These are phyloP conservation scores for Puma concolor DNA, from an alignment of 2,113 vertebrate species.

Conservation along the genomic window DNA sequence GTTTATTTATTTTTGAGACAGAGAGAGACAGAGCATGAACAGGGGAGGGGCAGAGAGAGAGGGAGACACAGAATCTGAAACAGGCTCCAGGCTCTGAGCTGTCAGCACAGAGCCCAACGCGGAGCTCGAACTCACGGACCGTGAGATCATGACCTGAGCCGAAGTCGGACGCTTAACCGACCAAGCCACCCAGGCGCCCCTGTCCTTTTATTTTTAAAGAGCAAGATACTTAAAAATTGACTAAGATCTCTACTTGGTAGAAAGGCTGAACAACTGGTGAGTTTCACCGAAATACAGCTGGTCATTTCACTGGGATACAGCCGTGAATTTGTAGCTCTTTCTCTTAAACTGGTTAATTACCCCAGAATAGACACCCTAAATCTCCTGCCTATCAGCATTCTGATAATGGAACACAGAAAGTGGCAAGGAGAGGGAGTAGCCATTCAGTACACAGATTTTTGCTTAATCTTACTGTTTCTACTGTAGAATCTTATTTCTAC, in stretches of 20 bases:
- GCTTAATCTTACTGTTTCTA: background rate
- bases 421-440: background rate
- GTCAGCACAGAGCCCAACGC: too few species aligned
- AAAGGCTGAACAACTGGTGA: background rate
- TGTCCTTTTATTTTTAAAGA: conserved; percentile 20
- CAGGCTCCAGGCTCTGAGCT: too few species aligned
- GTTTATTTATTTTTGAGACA: too few species aligned
- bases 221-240: background rate
- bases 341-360: background rate
- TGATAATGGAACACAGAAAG: background rate
- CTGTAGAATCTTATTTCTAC: background rate
- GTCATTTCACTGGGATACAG: background rate
- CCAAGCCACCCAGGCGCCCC: too few species aligned
- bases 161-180: too few species aligned
- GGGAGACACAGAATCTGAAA: too few species aligned
- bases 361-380: background rate
- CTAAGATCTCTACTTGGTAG: background rate
- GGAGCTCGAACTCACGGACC: too few species aligned
- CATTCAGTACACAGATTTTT: background rate
- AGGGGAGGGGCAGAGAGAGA: too few species aligned
- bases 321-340: background rate
- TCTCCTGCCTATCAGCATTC: background rate
- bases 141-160: too few species aligned
- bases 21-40: too few species aligned
- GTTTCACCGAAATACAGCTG: background rate